Evolutionary conservation across 2,797 vertebrate genomes (phyloP).

Genomic region (Amazona ochrocephala): DNA sequence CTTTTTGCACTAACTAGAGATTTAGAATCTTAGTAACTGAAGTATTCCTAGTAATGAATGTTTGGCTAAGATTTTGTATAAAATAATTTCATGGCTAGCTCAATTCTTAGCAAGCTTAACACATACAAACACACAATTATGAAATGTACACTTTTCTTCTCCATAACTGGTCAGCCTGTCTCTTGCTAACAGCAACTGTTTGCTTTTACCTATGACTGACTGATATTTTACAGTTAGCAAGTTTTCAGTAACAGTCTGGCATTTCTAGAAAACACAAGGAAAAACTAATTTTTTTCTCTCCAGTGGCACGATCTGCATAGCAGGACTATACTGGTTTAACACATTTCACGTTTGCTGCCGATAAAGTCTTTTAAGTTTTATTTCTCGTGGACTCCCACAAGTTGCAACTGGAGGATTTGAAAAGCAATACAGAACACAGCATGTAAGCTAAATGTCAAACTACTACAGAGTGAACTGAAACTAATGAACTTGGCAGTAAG

Average conservation of each 20-base stretch:
- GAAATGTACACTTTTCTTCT: background rate
- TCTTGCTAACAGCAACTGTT: background rate
- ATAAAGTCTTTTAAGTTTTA: background rate
- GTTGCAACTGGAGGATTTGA: background rate
- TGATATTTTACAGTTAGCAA: background rate
- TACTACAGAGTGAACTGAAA: background rate
- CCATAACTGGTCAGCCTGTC: background rate
- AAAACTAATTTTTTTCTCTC: background rate
- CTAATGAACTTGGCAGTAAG: background rate
- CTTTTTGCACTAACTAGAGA: background rate
- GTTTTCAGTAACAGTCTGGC: background rate
- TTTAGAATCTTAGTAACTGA: background rate
- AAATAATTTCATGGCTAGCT: background rate
- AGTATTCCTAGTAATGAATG: background rate
- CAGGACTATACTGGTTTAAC: background rate
- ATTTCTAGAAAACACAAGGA: background rate
- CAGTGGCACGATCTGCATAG: background rate
- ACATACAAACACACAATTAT: background rate
- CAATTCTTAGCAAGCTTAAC: background rate
- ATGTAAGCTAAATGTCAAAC: background rate
- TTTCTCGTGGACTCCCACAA: background rate
- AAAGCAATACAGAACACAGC: background rate
- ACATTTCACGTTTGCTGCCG: background rate
- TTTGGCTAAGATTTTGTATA: background rate
- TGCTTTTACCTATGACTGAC: background rate